A percentile compares a stretch with the other conserved stretches of the same genome.
phyloP scores from a whole-genome alignment of 2,888 invertebrate species.

The Abrostola tripartita region DNA sequence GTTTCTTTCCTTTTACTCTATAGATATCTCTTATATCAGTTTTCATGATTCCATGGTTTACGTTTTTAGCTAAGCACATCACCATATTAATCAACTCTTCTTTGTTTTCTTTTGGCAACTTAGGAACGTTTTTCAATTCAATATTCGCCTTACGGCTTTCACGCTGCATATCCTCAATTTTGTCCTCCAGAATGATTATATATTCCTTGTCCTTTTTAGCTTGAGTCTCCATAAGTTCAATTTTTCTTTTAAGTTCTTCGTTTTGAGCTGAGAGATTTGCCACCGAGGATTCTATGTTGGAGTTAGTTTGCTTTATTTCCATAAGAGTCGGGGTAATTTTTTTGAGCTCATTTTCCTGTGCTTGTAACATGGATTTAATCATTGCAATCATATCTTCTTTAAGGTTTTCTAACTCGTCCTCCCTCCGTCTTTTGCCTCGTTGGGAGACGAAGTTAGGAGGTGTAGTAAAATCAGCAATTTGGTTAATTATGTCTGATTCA shows the following conservation, averaged over 20 bases:
- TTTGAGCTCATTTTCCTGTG: neutral
- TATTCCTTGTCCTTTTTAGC: conserved; percentile 5
- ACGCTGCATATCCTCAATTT: conserved; percentile 8
- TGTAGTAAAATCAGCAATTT: too few species aligned
- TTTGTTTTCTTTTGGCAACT: neutral
- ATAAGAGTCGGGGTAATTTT: neutral
- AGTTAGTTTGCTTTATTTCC: neutral
- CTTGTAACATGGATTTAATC: neutral
- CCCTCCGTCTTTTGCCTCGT: neutral
- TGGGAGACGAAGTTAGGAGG: neutral
- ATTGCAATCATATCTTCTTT: neutral
- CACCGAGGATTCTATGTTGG: neutral
- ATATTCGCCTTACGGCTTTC: conserved; percentile 3
- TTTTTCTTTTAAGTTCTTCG: conserved; percentile 4
- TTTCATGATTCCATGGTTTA: neutral
- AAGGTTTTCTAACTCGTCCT: neutral
- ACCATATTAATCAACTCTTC: conserved; percentile 2
- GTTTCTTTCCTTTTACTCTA: neutral
- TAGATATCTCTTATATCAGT: conserved; percentile 1
- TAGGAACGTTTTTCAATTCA: conserved; percentile 6
- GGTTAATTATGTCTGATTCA: too few species aligned
- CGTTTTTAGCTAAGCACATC: neutral
- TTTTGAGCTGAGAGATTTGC: conserved; percentile 4
- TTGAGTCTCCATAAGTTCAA: conserved; percentile 3
- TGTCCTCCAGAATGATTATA: conserved; percentile 9